These are phyloP conservation scores for Esox masquinongy DNA, from an alignment of 2,797 vertebrate genomes.

Conservation along the genomic window DNA sequence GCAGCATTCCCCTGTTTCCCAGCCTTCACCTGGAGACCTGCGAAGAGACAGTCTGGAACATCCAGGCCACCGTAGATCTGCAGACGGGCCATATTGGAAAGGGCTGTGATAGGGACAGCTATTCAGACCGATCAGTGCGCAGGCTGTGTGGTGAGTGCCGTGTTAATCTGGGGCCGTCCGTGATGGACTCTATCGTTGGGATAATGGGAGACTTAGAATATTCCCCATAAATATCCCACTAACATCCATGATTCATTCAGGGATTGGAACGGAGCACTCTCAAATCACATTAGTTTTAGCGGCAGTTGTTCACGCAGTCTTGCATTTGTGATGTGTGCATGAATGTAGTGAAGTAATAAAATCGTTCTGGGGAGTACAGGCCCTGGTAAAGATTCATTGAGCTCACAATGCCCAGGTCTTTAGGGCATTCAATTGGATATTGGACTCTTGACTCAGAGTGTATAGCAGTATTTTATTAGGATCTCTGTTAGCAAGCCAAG, in stretches of 20 bases:
- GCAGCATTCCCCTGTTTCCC: conserved; percentile 92
- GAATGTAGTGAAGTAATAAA: not conserved
- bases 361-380: not conserved
- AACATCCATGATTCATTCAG: not conserved
- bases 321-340: not conserved
- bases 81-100: conserved; percentile 98
- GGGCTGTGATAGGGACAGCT: conserved; percentile 97
- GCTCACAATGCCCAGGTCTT: not conserved
- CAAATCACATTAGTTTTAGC: not conserved
- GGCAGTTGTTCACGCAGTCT: not conserved
- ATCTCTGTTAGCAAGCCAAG: too few relatives aligned
- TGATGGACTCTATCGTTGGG: not conserved
- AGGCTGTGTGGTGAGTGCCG: conserved; percentile 87
- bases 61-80: conserved; percentile 95
- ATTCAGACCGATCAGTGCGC: conserved; percentile 92
- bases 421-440: not conserved
- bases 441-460: not conserved
- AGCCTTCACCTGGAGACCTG: conserved; percentile 94
- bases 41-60: conserved; percentile 95
- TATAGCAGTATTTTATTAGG: too few relatives aligned
- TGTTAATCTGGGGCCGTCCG: not conserved
- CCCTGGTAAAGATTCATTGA: not conserved
- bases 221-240: too few relatives aligned
- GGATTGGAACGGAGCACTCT: not conserved
- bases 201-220: not conserved